phyloP scores from a whole-genome alignment of 1,140 invertebrate genomes.

The Pachypeltis micranthus region DNA sequence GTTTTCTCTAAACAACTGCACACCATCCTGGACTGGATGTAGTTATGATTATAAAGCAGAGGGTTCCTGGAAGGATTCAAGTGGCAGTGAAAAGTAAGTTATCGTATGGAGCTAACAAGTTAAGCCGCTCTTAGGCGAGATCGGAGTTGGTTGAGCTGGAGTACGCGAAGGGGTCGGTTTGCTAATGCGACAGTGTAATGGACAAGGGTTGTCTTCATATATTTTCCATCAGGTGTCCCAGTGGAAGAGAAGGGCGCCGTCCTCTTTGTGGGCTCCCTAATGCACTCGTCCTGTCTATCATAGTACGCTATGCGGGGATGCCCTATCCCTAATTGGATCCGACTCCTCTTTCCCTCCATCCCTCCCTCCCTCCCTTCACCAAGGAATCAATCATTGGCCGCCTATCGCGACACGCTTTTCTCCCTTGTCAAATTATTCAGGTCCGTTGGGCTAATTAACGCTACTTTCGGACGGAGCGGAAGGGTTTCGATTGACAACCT shows the following conservation, averaged over 20 bases:
- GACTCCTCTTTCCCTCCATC: not conserved
- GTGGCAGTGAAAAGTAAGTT: too few relatives aligned
- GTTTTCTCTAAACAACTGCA: too few relatives aligned
- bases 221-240: slow-evolving; percentile 19
- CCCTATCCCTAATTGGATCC: slow-evolving; percentile 7
- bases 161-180: too few relatives aligned
- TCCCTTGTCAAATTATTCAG: not conserved
- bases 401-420: not conserved
- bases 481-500: not conserved
- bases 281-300: slow-evolving; percentile 21
- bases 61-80: too few relatives aligned
- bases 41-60: too few relatives aligned
- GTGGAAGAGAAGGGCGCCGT: not conserved
- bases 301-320: not conserved
- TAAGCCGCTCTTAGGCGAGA: too few relatives aligned
- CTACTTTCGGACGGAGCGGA: not conserved
- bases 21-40: too few relatives aligned
- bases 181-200: slow-evolving; percentile 17
- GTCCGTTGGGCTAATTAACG: not conserved
- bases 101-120: too few relatives aligned
- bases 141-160: too few relatives aligned
- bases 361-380: not conserved
- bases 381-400: slow-evolving; percentile 4
- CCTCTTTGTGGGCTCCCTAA: slow-evolving; percentile 1
- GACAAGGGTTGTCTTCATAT: slow-evolving; percentile 22